phyloP scores from a whole-genome alignment of 2,888 invertebrate genomes.

The Eretmocerus hayati region DNA sequence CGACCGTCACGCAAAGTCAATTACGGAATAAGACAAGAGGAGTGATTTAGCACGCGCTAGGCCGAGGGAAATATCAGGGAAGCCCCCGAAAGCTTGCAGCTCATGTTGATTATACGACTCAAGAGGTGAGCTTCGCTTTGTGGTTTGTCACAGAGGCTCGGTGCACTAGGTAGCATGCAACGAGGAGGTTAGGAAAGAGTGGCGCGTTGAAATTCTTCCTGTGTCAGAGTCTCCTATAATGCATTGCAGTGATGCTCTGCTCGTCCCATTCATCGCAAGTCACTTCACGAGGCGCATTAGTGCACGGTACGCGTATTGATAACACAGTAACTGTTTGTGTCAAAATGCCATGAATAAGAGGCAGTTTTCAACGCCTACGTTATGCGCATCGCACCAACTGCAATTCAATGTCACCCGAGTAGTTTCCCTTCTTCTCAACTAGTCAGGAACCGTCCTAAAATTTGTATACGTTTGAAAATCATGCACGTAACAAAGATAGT shows the following conservation, averaged over 20 bases:
- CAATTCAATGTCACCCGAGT: too few species aligned
- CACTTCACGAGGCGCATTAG: conserved; percentile 20
- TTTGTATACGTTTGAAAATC: too few species aligned
- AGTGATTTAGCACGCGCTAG: conserved; percentile 8
- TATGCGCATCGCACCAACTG: too few species aligned
- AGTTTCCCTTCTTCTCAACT: too few species aligned
- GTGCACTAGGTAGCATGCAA: too few species aligned
- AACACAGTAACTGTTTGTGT: conserved; percentile 14
- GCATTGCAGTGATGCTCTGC: too few species aligned
- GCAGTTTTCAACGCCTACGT: too few species aligned
- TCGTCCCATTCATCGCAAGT: conserved; percentile 8
- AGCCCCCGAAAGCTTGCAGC: too few species aligned
- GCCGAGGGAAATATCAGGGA: neutral
- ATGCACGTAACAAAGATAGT: too few species aligned
- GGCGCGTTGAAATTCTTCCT: conserved; percentile 13
- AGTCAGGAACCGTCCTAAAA: too few species aligned
- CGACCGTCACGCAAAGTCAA: conserved; percentile 10
- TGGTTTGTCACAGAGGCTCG: too few species aligned
- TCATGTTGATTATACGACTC: conserved; percentile 11
- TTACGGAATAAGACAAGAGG: neutral
- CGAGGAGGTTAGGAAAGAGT: conserved; percentile 10
- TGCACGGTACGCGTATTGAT: conserved; percentile 16
- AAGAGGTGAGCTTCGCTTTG: conserved; percentile 1
- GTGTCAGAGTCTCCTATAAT: too few species aligned
- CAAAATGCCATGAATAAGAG: conserved; percentile 19